Evolutionary conservation across 2,888 invertebrate genomes (phyloP), one percentile per base, ranked within the genome.

Genomic region (Julus scanicus): DNA sequence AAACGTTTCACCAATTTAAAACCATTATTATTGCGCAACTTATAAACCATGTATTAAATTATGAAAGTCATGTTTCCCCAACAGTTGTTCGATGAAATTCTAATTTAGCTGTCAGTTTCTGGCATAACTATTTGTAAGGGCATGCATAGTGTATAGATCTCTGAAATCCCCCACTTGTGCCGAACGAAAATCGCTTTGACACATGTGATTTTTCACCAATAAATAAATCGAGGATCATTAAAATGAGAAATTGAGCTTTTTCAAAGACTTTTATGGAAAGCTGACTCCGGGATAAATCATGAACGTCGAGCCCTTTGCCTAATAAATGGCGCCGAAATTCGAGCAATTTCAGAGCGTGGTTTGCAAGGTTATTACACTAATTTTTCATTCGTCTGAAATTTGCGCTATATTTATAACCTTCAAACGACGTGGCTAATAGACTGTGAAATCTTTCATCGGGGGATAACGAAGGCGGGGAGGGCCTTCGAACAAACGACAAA

Each of bases 161-260:
- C n/a, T 5, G 2, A 71, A 71, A 71, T 29, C 6, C 71, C 71
- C 71, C 71, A 71, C 71, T 71, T 29, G 71, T 71, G 9, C 9
- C 71, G 29, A 71, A 71, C 71, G 29, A 8, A 5, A 29, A 6
- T 71, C 3, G 17, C n/a, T 5, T 15, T n/a, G n/a, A 63, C 63
- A 63, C n/a, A 3, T 3, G 17, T 17, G n/a, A 63, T 63, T 63
- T 71, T 71, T 29, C 71, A 71, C n/a, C 71, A 20, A 71, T 29
- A 71, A 71, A 71, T 71, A 71, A 71, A 71, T 71, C 71, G 71
- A 71, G 71, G 71, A 20, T 71, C 71, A 71, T 71, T 71, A 71
- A 20, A 29, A 71, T 71, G 71, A 71, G 71, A 71, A 71, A 71
- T 71, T 20, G 71, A 71, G 71, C 71, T 71, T 71, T 29, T 71